A percentile compares a stretch with the other conserved stretches of the same genome.
Evolutionary conservation across 2,888 invertebrate species (phyloP).

Genomic region (Phortica okadai): DNA sequence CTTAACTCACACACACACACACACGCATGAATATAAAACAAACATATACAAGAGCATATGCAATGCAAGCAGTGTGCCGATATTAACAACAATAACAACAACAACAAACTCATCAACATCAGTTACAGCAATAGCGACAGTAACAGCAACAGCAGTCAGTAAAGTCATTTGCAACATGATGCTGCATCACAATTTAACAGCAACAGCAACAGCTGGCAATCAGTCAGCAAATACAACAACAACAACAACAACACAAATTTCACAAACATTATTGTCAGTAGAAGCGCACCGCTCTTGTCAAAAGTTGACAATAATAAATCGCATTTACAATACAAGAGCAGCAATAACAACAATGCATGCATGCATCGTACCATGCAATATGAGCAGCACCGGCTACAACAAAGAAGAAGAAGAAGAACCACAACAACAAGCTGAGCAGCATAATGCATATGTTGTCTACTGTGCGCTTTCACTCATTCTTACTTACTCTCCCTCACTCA

Average conservation of each 20-base stretch:
- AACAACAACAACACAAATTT: neutral
- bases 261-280: neutral
- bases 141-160: slow-evolving; percentile 30
- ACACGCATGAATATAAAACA: slow-evolving; percentile 1
- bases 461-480: neutral
- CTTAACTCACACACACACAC: slow-evolving; percentile 28
- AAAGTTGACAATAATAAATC: slow-evolving; percentile 68
- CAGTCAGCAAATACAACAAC: neutral
- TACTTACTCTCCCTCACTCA: slow-evolving; percentile 19
- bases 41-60: neutral
- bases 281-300: slow-evolving; percentile 12
- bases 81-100: slow-evolving; percentile 48
- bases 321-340: slow-evolving; percentile 57
- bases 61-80: slow-evolving; percentile 39
- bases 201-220: slow-evolving; percentile 18
- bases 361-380: neutral
- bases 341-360: neutral
- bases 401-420: neutral
- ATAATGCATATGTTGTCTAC: neutral
- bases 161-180: slow-evolving; percentile 53
- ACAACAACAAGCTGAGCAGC: slow-evolving; percentile 49
- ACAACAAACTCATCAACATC: slow-evolving; percentile 36
- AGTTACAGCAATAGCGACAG: slow-evolving; percentile 35
- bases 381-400: neutral
- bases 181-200: slow-evolving; percentile 5